Evolutionary conservation across 2,113 vertebrate genomes (phyloP).

Genomic region (Picathartes gymnocephalus): DNA sequence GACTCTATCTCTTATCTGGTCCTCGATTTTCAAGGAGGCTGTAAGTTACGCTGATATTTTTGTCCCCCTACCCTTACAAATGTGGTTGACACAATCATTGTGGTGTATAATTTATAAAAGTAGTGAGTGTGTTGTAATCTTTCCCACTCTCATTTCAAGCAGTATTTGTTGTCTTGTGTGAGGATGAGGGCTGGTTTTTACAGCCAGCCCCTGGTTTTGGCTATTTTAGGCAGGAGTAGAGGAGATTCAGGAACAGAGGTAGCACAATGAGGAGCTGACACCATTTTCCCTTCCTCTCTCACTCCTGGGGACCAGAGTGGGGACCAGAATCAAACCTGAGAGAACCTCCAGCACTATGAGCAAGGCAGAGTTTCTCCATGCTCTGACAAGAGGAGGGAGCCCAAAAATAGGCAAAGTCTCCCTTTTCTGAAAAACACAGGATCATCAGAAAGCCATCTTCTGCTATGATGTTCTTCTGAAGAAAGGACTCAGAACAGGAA

Average conservation of each 20-base stretch:
- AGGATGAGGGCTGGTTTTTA: background rate
- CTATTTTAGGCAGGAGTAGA: background rate
- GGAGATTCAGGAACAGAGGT: background rate
- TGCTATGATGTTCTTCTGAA: background rate
- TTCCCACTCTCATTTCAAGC: background rate
- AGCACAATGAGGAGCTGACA: background rate
- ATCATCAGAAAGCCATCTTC: background rate
- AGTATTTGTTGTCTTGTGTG: background rate
- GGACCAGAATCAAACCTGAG: background rate
- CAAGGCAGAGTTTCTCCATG: background rate
- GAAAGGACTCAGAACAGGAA: background rate
- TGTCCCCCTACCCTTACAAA: background rate
- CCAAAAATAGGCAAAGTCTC: background rate
- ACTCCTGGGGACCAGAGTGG: background rate
- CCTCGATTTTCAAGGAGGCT: background rate
- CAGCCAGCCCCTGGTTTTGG: background rate
- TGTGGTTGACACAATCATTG: background rate
- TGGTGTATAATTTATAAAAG: background rate
- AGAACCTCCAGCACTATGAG: background rate
- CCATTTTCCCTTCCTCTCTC: background rate
- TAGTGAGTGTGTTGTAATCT: background rate
- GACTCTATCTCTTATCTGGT: background rate
- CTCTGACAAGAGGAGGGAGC: background rate
- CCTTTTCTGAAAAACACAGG: background rate
- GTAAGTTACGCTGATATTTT: background rate